Conservation (phyloP, 2,888 invertebrate genomes). For the Caenorhabditis sp. region DNA sequence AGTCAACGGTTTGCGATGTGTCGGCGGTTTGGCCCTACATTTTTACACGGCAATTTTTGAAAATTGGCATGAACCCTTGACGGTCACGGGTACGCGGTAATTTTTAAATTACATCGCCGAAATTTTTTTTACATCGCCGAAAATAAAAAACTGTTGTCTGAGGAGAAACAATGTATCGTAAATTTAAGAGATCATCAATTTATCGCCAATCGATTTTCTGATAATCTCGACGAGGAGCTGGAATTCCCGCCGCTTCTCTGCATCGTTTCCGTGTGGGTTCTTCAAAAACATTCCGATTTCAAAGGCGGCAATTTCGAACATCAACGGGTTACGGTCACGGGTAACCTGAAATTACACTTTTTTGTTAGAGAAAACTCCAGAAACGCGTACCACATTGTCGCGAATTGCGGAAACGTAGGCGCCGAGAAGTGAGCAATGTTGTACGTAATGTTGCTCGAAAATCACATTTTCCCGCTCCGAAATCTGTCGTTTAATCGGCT, state of each 20-base stretch:
- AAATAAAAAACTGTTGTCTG: too few species aligned
- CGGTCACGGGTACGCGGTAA: too few species aligned
- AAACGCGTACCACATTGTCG: slow-evolving; percentile 57
- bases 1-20: too few species aligned
- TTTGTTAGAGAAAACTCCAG: too few species aligned
- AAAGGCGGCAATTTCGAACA: slow-evolving; percentile 67
- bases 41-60: too few species aligned
- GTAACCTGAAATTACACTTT: slow-evolving; percentile 51
- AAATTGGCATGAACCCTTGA: too few species aligned
- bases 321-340: slow-evolving; percentile 64
- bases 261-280: slow-evolving; percentile 21
- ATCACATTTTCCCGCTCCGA: slow-evolving; percentile 35
- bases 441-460: slow-evolving; percentile 65
- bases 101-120: too few species aligned
- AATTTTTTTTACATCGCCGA: too few species aligned
- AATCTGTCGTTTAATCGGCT: slow-evolving; percentile 48
- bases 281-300: slow-evolving; percentile 69
- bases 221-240: slow-evolving; percentile 60
- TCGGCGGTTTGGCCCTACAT: too few species aligned
- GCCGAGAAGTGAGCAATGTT: slow-evolving; percentile 64
- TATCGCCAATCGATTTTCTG: slow-evolving; percentile 45
- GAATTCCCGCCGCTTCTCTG: slow-evolving; percentile 15
- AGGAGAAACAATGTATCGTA: too few species aligned
- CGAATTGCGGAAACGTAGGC: slow-evolving; percentile 68
- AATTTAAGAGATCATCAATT: slow-evolving; percentile 26